Base-by-base conservation (phyloP, 2,888 invertebrate genomes). In the Tenthredo amoena region DNA sequence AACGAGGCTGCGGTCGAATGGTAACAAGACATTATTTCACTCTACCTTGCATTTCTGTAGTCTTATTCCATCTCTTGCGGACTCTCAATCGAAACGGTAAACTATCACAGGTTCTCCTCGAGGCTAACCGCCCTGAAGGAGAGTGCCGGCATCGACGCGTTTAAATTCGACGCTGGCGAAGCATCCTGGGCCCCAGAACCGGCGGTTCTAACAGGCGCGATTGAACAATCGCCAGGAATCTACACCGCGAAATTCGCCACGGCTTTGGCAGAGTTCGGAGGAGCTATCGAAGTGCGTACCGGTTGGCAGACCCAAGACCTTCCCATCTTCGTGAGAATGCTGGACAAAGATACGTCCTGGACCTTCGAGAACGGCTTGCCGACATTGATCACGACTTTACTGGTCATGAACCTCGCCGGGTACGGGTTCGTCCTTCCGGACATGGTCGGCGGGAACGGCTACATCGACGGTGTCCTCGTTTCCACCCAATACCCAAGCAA, bases 101-200 rank as follows among this genome's bases (percentile, higher is more conserved):
- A 58, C n/a, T 12, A 3, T 31, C 40, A 82, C 86, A 96, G 96
- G 95, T 95, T 93, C 90, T 90, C 92, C 0, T 89, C 91, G 5
- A 94, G 96, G 85, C 89, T 96, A 43, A 94, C 94, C 84, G 90
- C 92, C 6, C 88, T 98, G 2, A 94, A 96, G 87, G 93, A 94
- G 0, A 94, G 95, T 5, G 95, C 96, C 84, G 96, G 96, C 0
- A 95, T 98, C 37, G 96, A 97, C 89, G 96, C 96, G 86, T 96
- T 97, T 88, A 97, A 97, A 93, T 97, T 98, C 89, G 97, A 98
- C 90, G 97, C 97, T 72, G 98, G 97, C 40, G 97, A 97, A 92
- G 94, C 95, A 0, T 95, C 96, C 88, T 97, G 96, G 95, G 93
- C 96, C 65, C 96, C 96, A 50, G 95, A 95, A 92, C 94, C 95